Conservation (phyloP, 2,797 vertebrate genomes). For the Manis crassicaudata region DNA sequence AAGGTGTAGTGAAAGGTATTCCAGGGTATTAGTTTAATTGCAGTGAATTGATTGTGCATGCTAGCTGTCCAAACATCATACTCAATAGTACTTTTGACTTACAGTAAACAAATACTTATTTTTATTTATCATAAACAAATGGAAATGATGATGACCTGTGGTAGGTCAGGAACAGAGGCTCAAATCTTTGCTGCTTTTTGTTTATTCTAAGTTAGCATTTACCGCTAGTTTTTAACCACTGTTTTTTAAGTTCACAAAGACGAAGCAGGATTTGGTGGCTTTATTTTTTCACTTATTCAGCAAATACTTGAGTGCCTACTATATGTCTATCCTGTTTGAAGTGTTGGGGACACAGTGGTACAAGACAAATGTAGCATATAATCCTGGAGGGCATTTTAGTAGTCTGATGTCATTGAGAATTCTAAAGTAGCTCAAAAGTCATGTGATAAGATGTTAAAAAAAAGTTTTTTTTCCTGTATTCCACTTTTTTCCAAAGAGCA, state of each 20-base stretch:
- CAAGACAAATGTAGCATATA: neutral
- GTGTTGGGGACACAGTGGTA: accelerated
- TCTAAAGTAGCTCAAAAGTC: neutral
- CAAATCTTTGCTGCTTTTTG: neutral
- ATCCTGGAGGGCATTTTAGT: neutral
- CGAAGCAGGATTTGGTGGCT: neutral
- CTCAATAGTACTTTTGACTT: neutral
- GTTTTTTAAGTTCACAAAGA: neutral
- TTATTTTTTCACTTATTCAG: neutral
- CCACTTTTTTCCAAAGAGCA: neutral
- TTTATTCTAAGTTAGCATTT: neutral
- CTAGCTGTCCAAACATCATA: neutral
- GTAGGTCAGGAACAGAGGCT: neutral
- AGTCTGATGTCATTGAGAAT: neutral
- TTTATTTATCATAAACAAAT: too few relatives aligned
- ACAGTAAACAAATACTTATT: neutral
- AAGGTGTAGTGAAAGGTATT: neutral
- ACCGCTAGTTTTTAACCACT: neutral
- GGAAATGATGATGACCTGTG: neutral
- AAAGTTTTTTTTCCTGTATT: neutral
- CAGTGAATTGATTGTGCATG: neutral
- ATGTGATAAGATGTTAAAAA: neutral
- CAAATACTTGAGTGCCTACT: neutral
- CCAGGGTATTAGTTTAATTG: neutral
- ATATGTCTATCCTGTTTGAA: neutral